Percentiles rank a stretch among this genome's conserved stretches.
Evolutionary conservation across 2,888 invertebrate genomes (phyloP).

Genomic region (Hydroisotoma schaefferi): DNA sequence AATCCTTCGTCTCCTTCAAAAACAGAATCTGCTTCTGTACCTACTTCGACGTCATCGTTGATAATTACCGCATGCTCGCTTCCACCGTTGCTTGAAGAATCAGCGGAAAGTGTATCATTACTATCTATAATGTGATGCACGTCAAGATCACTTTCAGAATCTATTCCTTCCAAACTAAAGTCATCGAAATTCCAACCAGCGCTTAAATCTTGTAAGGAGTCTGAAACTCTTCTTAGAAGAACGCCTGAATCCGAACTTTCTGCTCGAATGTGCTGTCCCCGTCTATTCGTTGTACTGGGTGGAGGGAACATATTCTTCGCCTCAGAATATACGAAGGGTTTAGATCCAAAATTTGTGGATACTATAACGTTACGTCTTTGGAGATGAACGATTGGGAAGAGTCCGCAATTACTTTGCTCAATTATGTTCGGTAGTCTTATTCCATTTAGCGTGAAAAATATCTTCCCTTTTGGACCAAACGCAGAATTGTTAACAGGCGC

Average conservation of each 20-base stretch:
- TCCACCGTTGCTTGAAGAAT: conserved; percentile 3
- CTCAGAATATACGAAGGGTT: conserved; percentile 48
- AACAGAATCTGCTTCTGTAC: conserved; percentile 1
- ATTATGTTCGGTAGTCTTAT: conserved; percentile 50
- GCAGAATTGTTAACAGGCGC: conserved; percentile 11
- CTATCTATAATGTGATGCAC: conserved; percentile 7
- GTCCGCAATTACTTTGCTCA: conserved; percentile 51
- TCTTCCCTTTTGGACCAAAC: conserved; percentile 50
- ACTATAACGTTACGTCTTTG: conserved; percentile 52
- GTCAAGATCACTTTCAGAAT: conserved; percentile 17
- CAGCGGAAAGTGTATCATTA: conserved; percentile 7
- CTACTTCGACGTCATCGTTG: conserved; percentile 6
- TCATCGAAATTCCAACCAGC: conserved; percentile 15
- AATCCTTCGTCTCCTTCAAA: not conserved
- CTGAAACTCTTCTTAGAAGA: conserved; percentile 22
- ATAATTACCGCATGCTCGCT: conserved; percentile 3
- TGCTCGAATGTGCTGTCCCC: conserved; percentile 41
- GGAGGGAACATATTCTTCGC: conserved; percentile 14
- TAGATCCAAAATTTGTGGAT: conserved; percentile 52
- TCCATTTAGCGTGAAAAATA: conserved; percentile 53
- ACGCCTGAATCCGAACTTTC: conserved; percentile 22
- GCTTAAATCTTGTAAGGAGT: conserved; percentile 26
- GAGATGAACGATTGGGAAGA: conserved; percentile 53
- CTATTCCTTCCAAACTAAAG: conserved; percentile 13
- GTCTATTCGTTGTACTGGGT: not conserved